Evolutionary conservation across 2,888 invertebrate species (phyloP).

Genomic region (Dasypolia templi): DNA sequence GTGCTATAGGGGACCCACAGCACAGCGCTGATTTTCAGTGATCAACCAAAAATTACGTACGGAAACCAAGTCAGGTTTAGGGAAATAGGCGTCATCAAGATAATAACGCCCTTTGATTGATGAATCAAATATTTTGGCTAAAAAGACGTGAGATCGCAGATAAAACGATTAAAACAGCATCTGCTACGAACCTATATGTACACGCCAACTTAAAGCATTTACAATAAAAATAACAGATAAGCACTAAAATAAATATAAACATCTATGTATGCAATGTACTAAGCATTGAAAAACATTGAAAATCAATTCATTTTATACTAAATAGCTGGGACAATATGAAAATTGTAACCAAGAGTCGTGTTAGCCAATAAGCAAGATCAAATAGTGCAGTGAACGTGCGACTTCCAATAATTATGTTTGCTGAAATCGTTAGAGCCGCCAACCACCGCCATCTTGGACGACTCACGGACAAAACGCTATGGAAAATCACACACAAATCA

Average conservation of each 20-base stretch:
- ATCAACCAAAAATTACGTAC: too few species aligned
- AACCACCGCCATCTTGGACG: conserved; percentile 78
- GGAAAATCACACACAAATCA: conserved; percentile 75
- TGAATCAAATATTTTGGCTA: neutral
- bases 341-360: conserved; percentile 70
- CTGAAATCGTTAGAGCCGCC: conserved; percentile 82
- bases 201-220: conserved; percentile 30
- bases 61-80: too few species aligned
- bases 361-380: conserved; percentile 86
- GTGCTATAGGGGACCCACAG: too few species aligned
- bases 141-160: neutral
- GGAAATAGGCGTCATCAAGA: too few species aligned
- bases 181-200: conserved; percentile 29
- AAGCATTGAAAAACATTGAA: conserved; percentile 71
- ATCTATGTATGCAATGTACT: conserved; percentile 65
- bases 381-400: conserved; percentile 83
- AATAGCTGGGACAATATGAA: conserved; percentile 74
- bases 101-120: neutral
- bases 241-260: conserved; percentile 65
- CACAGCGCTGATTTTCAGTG: too few species aligned
- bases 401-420: conserved; percentile 90
- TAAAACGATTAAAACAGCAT: conserved; percentile 20
- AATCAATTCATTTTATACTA: conserved; percentile 71
- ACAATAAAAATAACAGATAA: conserved; percentile 57
- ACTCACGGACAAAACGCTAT: conserved; percentile 68